These are phyloP conservation scores for Monomorium pharaonis DNA, from an alignment of 1,140 invertebrate genomes.

Conservation along the genomic window DNA sequence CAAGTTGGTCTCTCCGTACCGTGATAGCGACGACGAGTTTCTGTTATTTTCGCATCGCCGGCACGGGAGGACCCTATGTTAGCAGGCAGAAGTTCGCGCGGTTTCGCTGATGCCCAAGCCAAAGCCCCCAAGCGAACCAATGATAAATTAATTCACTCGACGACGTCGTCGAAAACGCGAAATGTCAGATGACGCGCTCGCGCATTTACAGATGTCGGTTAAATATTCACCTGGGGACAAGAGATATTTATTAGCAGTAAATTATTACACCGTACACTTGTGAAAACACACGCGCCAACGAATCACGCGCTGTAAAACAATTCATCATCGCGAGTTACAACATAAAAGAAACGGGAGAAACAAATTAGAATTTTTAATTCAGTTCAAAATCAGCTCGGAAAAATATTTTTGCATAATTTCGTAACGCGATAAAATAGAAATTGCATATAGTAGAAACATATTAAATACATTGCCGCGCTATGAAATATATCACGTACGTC, in stretches of 20 bases:
- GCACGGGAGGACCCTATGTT: constrained; percentile 45
- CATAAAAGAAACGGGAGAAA: background rate
- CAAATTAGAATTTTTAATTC: background rate
- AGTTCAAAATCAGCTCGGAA: background rate
- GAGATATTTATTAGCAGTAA: constrained; percentile 6
- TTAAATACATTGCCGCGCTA: background rate
- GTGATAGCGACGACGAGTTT: constrained; percentile 52
- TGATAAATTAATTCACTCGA: constrained; percentile 54
- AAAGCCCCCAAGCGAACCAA: constrained; percentile 56
- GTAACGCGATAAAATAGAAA: background rate
- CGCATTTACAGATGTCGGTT: constrained; percentile 12
- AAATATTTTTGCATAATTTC: background rate
- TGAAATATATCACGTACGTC: background rate
- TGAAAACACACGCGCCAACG: background rate
- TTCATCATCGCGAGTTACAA: background rate
- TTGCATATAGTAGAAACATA: background rate
- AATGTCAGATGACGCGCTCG: constrained; percentile 31
- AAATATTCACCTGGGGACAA: constrained; percentile 23
- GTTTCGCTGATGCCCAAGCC: constrained; percentile 48
- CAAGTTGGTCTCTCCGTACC: constrained; percentile 46
- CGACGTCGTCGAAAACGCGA: constrained; percentile 26
- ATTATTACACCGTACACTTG: background rate
- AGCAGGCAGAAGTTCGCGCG: constrained; percentile 42
- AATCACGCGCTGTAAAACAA: background rate
- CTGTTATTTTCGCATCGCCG: constrained; percentile 58